phyloP scores from a whole-genome alignment of 2,888 invertebrate genomes.

The Cephonodes hylas region DNA sequence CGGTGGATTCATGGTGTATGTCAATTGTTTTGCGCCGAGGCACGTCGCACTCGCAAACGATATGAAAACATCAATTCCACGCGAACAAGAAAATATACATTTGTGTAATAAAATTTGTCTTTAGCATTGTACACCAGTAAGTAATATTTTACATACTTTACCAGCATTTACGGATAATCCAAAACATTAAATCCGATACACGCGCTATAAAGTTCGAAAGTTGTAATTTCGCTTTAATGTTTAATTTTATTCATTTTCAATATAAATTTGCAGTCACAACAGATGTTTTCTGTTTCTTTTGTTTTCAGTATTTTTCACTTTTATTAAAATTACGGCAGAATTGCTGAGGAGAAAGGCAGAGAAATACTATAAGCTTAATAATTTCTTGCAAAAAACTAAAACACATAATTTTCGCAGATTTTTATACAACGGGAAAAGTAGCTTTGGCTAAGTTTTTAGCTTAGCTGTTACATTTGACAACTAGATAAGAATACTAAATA shows the following conservation, averaged over 20 bases:
- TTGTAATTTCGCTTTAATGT: background rate
- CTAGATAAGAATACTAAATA: too few species aligned
- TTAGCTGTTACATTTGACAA: too few species aligned
- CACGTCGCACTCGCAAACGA: slow-evolving; percentile 37
- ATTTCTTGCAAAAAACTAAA: too few species aligned
- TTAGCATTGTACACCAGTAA: background rate
- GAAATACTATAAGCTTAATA: too few species aligned
- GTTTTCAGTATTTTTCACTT: background rate
- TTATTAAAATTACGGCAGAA: background rate
- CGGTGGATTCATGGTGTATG: slow-evolving; percentile 51
- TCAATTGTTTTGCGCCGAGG: slow-evolving; percentile 51
- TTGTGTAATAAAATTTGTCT: background rate
- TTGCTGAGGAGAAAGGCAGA: background rate
- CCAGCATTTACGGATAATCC: background rate
- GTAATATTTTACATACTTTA: background rate
- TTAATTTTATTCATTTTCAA: background rate
- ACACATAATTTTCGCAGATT: too few species aligned
- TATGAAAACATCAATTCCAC: slow-evolving; percentile 36
- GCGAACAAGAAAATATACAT: slow-evolving; percentile 4
- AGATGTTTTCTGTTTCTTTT: background rate
- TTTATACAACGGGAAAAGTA: too few species aligned
- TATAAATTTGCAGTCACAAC: background rate
- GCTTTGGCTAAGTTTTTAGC: too few species aligned
- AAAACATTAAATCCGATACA: background rate
- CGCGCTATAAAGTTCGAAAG: background rate